Conservation (phyloP, 2,888 invertebrate genomes). For the Euphydryas editha region DNA sequence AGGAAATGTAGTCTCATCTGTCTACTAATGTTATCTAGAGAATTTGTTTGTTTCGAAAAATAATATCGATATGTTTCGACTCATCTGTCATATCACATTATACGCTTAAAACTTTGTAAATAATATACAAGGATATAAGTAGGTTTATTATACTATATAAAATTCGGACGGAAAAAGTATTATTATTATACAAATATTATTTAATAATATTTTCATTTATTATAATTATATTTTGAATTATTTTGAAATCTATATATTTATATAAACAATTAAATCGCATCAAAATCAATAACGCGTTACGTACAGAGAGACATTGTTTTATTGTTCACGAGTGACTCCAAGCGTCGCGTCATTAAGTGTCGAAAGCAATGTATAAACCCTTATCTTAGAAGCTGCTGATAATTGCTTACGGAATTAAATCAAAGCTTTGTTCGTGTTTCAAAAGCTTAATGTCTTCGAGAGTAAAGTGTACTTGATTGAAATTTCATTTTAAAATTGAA, state of each 20-base stretch:
- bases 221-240: no score
- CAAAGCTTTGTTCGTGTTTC: background rate
- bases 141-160: no score
- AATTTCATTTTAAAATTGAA: background rate
- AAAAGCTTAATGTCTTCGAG: background rate
- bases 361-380: conserved; percentile 1
- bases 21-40: background rate
- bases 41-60: background rate
- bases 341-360: background rate
- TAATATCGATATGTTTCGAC: background rate
- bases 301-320: background rate
- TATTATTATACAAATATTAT: no score
- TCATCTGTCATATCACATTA: no score
- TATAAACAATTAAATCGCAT: background rate
- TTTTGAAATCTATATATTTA: background rate
- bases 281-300: background rate
- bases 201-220: no score
- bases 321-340: background rate
- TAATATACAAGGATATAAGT: no score
- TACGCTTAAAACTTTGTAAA: no score
- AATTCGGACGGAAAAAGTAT: no score
- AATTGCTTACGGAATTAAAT: background rate
- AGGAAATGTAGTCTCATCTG: background rate
- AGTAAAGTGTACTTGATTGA: no score
- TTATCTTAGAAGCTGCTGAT: background rate